Evolutionary conservation across 2,113 vertebrate genomes (phyloP).

Genomic region (Boulengeromyrus knoepffleri): DNA sequence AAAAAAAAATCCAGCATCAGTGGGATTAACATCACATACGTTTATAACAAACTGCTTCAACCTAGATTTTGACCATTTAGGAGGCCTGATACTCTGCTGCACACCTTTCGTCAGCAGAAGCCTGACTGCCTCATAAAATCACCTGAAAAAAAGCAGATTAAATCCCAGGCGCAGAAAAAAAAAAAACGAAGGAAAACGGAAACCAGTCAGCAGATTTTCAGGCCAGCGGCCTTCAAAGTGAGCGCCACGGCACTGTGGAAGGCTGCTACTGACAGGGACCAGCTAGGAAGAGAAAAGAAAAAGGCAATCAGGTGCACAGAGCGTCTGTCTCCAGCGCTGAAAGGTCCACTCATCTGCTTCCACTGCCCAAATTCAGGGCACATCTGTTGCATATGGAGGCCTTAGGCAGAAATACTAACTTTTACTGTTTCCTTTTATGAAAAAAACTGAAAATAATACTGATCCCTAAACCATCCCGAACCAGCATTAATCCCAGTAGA

Average conservation of each 20-base stretch:
- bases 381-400: neutral
- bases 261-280: neutral
- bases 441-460: neutral
- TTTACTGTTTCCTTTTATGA: neutral
- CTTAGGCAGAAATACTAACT: neutral
- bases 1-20: neutral
- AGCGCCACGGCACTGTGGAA: neutral
- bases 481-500: neutral
- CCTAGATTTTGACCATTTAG: neutral
- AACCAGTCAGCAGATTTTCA: neutral
- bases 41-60: neutral
- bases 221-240: neutral
- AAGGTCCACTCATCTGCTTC: neutral
- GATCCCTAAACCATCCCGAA: neutral
- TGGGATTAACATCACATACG: neutral
- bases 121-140: neutral
- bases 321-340: neutral
- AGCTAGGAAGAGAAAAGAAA: neutral
- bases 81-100: neutral
- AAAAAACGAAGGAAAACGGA: neutral
- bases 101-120: neutral
- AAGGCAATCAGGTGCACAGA: neutral
- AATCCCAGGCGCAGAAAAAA: neutral
- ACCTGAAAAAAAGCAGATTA: neutral
- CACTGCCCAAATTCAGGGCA: neutral